Conservation (phyloP, 2,113 vertebrate species). For the Forbesichthys agassizii region DNA sequence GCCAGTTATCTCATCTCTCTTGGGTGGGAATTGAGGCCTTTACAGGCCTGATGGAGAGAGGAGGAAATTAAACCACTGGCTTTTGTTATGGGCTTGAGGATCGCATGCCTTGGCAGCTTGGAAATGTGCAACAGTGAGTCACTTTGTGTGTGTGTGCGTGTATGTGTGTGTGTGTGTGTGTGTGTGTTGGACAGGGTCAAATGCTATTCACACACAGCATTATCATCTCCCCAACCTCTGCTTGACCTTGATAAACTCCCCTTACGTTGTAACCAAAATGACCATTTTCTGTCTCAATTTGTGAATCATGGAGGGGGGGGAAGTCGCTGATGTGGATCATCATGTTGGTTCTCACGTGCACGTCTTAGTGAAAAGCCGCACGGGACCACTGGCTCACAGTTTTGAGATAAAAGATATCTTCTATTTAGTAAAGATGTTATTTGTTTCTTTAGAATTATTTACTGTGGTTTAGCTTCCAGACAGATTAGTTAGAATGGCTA, state of each 20-base stretch:
- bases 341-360: slow-evolving; percentile 35
- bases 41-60: slow-evolving; percentile 40
- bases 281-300: slow-evolving; percentile 41
- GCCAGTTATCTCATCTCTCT: slow-evolving; percentile 66
- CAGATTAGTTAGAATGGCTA: slow-evolving; percentile 17
- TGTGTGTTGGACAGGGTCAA: slow-evolving; percentile 36
- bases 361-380: slow-evolving; percentile 4
- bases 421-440: slow-evolving; percentile 8
- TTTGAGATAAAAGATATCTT: neutral
- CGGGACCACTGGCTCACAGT: neutral
- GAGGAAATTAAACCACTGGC: slow-evolving; percentile 69
- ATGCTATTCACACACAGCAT: slow-evolving; percentile 31
- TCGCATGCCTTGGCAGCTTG: slow-evolving; percentile 28
- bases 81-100: slow-evolving; percentile 63
- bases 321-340: slow-evolving; percentile 41
- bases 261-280: slow-evolving; percentile 58
- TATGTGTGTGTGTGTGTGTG: neutral
- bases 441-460: slow-evolving; percentile 18
- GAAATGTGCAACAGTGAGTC: slow-evolving; percentile 34
- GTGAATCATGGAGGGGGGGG: slow-evolving; percentile 30
- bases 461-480: slow-evolving; percentile 7
- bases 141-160: slow-evolving; percentile 11
- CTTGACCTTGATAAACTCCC: slow-evolving; percentile 56
- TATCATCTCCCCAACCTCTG: slow-evolving; percentile 59
- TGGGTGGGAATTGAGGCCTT: slow-evolving; percentile 64